Evolutionary conservation across 2,888 invertebrate species (phyloP), one percentile per base, ranked within the genome.

Genomic region (Cremastinae sp.): DNA sequence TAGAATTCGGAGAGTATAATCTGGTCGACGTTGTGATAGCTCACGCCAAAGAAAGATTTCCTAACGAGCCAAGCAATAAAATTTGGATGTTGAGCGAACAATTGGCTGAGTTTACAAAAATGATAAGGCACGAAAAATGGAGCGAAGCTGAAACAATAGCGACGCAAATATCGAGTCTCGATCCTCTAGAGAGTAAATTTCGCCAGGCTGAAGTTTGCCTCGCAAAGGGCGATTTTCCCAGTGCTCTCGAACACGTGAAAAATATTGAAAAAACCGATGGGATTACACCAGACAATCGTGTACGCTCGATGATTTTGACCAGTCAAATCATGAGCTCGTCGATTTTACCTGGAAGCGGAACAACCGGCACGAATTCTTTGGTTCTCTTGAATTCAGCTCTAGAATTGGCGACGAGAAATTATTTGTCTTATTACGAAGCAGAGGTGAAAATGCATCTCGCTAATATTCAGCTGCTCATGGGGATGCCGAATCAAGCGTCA

Each of bases 391-490:
- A 94, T 83, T 92, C 93, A 79, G 96, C 96, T 2, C 90, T 96
- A n/a, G 93, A 94, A 14, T 90, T 95, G 73, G 94, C 96, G 0
- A 92, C 93, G 78, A 92, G 93, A 45, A 94, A 95, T 82, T 94
- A 96, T 87, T 91, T 97, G 83, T 94, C 95, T 80, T 95, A 95
- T 86, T 92, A 95, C 79, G 93, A 93, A 53, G 94, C 95, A 0
- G 88, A 95, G 28, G 93, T 94, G 2, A 94, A 95, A 83, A 93
- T 96, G 90, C 94, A 96, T 84, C 92, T 96, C 58, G 96, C 96
- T 0, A 94, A 95, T 86, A 92, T 95, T 9, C 92, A 92, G 90
- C 90, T 96, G 39, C 91, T 93, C 75, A 93, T 96, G 92, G 94
- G 94, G 16, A 92, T 96, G 90, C 93, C 95, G 0, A 92, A 93